phyloP scores from a whole-genome alignment of 2,888 invertebrate species.

The Chironomus tentans region DNA sequence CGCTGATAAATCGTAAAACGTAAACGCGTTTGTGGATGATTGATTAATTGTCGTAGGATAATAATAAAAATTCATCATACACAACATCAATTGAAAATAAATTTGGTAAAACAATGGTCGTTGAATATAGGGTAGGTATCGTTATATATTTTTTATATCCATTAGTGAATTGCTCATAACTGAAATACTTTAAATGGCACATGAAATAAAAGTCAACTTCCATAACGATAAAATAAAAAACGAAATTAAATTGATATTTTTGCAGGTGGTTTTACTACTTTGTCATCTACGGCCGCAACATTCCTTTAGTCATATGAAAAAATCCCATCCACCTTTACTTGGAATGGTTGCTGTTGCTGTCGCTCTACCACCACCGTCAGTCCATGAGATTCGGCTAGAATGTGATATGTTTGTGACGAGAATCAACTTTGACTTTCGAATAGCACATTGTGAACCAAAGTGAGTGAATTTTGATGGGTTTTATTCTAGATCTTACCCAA shows the following conservation, averaged over 20 bases:
- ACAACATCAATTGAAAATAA: too few species aligned
- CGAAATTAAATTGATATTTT: slow-evolving; percentile 1
- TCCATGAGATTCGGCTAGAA: slow-evolving; percentile 92
- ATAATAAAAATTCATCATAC: background rate
- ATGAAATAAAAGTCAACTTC: background rate
- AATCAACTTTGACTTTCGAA: slow-evolving; percentile 90
- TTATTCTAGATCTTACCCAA: too few species aligned
- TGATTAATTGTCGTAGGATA: slow-evolving; percentile 24
- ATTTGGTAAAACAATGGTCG: too few species aligned
- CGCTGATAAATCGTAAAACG: background rate
- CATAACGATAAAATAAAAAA: background rate
- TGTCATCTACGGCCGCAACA: slow-evolving; percentile 89
- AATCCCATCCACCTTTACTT: slow-evolving; percentile 74
- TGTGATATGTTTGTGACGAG: slow-evolving; percentile 94
- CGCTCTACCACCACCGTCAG: slow-evolving; percentile 91
- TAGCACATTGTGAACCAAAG: slow-evolving; percentile 96
- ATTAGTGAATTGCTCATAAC: background rate
- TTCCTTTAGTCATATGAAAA: slow-evolving; percentile 82
- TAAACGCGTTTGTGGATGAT: too few species aligned
- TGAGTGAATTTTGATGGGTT: slow-evolving; percentile 44
- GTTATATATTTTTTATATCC: background rate
- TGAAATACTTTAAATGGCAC: background rate
- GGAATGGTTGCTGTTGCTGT: slow-evolving; percentile 95
- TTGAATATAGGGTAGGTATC: too few species aligned
- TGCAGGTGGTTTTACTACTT: slow-evolving; percentile 84